Conservation (phyloP, 1,140 invertebrate species). For the Rhagoletis zephyria region DNA sequence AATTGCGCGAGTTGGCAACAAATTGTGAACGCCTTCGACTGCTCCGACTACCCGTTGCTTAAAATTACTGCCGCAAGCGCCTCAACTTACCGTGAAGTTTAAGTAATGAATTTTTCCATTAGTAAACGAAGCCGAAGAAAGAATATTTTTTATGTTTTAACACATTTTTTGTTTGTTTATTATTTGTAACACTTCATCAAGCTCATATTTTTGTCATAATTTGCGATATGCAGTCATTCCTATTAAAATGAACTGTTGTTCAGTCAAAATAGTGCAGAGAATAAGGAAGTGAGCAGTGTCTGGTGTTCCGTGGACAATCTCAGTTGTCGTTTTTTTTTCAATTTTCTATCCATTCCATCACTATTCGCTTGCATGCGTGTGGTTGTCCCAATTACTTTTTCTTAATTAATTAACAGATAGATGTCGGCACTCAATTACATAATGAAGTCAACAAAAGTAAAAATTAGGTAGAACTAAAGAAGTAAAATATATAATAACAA, state of each 20-base stretch:
- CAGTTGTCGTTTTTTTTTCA: background rate
- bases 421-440: background rate
- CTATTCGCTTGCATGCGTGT: conserved; percentile 13
- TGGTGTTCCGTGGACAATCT: too few relatives aligned
- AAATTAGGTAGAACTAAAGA: background rate
- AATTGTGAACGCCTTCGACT: background rate
- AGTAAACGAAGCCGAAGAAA: background rate
- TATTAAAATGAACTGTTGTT: background rate
- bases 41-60: background rate
- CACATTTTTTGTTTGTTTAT: background rate
- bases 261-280: background rate
- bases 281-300: too few relatives aligned
- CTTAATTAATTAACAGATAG: conserved; percentile 29
- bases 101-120: background rate
- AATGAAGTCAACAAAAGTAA: background rate
- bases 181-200: background rate
- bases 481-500: background rate
- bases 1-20: conserved; percentile 37
- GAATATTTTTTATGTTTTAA: background rate
- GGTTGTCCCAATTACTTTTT: background rate
- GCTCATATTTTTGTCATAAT: background rate
- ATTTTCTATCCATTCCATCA: background rate
- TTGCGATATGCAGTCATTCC: background rate
- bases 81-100: background rate
- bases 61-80: background rate